Evolutionary conservation across 2,113 vertebrate species (phyloP), one percentile per base, ranked within the genome.

Genomic region (Rhea pennata): DNA sequence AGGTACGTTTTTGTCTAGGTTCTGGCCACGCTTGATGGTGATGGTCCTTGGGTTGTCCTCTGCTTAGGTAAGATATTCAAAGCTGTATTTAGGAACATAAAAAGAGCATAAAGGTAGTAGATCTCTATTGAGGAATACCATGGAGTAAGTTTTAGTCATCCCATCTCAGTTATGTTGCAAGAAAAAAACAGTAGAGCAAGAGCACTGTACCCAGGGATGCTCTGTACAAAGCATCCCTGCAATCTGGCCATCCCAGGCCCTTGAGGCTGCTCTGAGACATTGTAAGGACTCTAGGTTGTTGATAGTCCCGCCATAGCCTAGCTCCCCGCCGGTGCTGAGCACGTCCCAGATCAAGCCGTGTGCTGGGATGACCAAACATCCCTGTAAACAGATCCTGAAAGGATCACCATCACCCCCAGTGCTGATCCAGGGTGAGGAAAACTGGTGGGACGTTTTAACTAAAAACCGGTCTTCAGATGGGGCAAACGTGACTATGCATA

Each of bases 321-420:
- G 16, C 44, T 29, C 22, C 40, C 10, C 0, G 0, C 20, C 0
- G 3, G 6, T 44, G 29, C 62, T 65, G 64, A 67, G 65, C 22
- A 20, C 9, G 8, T 50, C 51, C 48, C 31, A 2, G 7, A 19
- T 21, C 0, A 2, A 65, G 23, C 4, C 15, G 72, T 14, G 33
- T 42, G 71, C 65, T 44, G 61, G 1, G 5, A 3, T 27, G 48
- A 8, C 17, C 31, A 42, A 10, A 4, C 0, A 0, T 2, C 10
- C 11, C 46, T 40, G 67, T 44, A 36, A 40, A 5, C 5, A 42
- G 39, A 1, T 6, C 29, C 56, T 8, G 70, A 6, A 40, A 36
- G 44, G 59, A 27, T 6, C 69, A 66, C 64, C 20, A 31, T 61
- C 46, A 4, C 40, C 27, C 23, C 39, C 20, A 31, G 9, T 10